phyloP scores from a whole-genome alignment of 1,140 invertebrate species.

The Latrodectus geometricus region DNA sequence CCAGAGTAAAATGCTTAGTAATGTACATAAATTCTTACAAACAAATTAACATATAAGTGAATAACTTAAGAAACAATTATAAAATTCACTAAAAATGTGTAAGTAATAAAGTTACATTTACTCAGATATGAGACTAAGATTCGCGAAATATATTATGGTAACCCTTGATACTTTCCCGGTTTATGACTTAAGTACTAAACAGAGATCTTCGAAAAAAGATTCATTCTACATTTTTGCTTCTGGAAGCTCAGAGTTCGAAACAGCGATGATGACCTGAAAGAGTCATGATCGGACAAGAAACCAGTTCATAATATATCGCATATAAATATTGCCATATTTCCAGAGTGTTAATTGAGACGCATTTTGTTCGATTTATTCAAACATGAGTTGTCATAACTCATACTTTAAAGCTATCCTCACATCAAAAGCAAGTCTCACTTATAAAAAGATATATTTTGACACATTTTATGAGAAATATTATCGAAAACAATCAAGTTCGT shows the following conservation, averaged over 20 bases:
- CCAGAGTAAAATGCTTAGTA: too few relatives aligned
- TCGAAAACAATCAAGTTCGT: neutral
- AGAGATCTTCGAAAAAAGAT: too few relatives aligned
- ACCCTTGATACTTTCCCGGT: too few relatives aligned
- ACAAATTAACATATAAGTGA: too few relatives aligned
- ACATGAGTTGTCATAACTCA: neutral
- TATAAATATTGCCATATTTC: neutral
- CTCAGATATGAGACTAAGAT: too few relatives aligned
- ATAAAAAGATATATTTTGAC: constrained; percentile 1
- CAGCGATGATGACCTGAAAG: neutral
- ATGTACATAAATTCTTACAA: too few relatives aligned
- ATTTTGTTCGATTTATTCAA: neutral
- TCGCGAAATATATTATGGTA: too few relatives aligned
- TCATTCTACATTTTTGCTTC: neutral
- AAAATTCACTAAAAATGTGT: too few relatives aligned
- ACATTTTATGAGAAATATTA: constrained; percentile 3
- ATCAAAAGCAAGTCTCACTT: neutral
- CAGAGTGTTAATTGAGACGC: neutral
- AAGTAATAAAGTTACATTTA: too few relatives aligned
- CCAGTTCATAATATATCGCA: neutral
- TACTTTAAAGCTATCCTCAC: neutral
- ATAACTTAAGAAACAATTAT: too few relatives aligned
- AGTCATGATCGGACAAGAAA: neutral
- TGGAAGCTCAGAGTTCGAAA: neutral
- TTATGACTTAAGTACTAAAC: too few relatives aligned